Evolutionary conservation across 2,888 invertebrate genomes (phyloP).

Genomic region (Rhingia rostrata): DNA sequence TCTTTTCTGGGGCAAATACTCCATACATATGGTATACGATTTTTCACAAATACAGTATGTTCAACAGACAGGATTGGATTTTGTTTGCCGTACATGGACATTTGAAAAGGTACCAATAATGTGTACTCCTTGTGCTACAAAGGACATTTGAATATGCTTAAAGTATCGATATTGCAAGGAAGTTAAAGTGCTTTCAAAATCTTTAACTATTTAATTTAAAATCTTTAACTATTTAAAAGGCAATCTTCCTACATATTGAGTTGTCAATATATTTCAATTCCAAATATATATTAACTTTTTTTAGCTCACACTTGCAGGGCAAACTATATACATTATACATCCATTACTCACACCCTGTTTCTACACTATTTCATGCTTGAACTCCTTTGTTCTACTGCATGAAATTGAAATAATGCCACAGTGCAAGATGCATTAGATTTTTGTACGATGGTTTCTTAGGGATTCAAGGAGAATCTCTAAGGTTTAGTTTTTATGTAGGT

Average conservation of each 20-base stretch:
- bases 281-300: background rate
- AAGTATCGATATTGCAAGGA: too few species aligned
- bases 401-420: conserved; percentile 53
- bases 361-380: conserved; percentile 52
- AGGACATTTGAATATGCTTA: background rate
- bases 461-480: conserved; percentile 38
- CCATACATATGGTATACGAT: background rate
- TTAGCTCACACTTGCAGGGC: background rate
- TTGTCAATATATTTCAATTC: background rate
- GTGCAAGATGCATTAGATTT: conserved; percentile 31
- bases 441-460: conserved; percentile 22
- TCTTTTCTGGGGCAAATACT: conserved; percentile 41
- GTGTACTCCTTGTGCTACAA: background rate
- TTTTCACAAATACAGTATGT: conserved; percentile 44
- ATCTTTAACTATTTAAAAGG: too few species aligned
- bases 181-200: too few species aligned
- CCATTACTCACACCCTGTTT: conserved; percentile 57
- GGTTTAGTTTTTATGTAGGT: conserved; percentile 48
- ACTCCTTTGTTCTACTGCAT: conserved; percentile 58
- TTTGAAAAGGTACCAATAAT: background rate
- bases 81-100: background rate
- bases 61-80: background rate
- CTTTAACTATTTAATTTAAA: too few species aligned
- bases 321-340: conserved; percentile 14
- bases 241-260: too few species aligned